Evolutionary conservation across 2,797 vertebrate species (phyloP).

Genomic region (Sylvilagus floridanus): DNA sequence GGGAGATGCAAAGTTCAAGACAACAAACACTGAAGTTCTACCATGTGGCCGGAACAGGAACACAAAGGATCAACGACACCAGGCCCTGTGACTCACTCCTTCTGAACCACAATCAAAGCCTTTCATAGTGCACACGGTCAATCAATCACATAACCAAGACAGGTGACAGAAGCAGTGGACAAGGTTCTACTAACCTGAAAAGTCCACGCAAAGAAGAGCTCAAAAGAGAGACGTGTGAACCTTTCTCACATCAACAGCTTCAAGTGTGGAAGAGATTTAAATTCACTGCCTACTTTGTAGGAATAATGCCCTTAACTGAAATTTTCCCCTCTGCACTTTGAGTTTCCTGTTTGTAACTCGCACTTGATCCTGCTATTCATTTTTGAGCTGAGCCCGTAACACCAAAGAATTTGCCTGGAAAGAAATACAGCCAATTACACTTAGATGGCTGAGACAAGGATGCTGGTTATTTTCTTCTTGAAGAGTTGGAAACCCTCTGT

Average conservation of each 20-base stretch:
- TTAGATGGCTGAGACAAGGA: neutral
- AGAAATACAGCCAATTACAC: conserved; percentile 59
- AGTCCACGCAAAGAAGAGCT: neutral
- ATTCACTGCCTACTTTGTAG: neutral
- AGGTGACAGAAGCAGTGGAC: neutral
- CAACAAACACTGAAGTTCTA: neutral
- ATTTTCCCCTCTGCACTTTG: conserved; percentile 20
- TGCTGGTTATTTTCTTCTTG: neutral
- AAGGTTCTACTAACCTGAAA: conserved; percentile 36
- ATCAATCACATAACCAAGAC: neutral
- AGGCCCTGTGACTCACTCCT: neutral
- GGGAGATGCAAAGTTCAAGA: conserved; percentile 6
- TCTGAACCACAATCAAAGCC: neutral
- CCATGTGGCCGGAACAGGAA: neutral
- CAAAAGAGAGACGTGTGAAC: neutral
- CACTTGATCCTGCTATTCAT: conserved; percentile 9
- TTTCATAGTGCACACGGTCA: neutral
- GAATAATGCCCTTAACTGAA: conserved; percentile 7
- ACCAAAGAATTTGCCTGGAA: conserved; percentile 29
- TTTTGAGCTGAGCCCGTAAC: neutral
- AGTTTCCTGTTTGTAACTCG: conserved; percentile 27
- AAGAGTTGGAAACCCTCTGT: conserved; percentile 64
- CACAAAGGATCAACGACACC: neutral
- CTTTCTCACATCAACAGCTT: neutral
- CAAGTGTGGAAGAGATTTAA: neutral